These are phyloP conservation scores for Carcharodon carcharias DNA, from an alignment of 2,797 vertebrate species.

Conservation along the genomic window DNA sequence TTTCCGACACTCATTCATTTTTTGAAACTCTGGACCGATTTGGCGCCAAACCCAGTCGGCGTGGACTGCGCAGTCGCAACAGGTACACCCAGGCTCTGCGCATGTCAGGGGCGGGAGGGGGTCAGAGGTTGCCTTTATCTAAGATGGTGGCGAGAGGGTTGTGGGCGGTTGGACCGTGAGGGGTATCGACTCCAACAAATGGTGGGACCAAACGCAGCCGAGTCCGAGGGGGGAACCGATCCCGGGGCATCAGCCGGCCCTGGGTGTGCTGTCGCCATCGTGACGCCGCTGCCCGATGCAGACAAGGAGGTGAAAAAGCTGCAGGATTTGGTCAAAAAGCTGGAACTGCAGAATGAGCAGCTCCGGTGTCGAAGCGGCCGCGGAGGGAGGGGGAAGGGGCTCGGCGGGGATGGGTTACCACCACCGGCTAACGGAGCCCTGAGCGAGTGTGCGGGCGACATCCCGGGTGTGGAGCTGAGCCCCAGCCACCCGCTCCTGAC, in stretches of 20 bases:
- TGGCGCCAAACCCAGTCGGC: neutral
- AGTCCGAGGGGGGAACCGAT: neutral
- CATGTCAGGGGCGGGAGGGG: neutral
- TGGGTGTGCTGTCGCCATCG: no score
- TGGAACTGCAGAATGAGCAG: slow-evolving; percentile 81
- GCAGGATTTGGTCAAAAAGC: slow-evolving; percentile 73
- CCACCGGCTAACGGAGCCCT: slow-evolving; percentile 47
- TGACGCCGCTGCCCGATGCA: neutral
- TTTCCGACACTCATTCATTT: neutral
- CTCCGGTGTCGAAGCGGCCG: slow-evolving; percentile 62
- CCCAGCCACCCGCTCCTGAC: neutral
- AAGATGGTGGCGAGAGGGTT: neutral
- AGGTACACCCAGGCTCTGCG: neutral
- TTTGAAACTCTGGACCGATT: neutral
- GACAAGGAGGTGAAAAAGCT: slow-evolving; percentile 74
- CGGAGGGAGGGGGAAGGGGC: slow-evolving; percentile 49
- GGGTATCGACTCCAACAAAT: neutral
- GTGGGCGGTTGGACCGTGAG: neutral
- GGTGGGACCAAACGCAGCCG: slow-evolving; percentile 1
- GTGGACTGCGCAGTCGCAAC: neutral
- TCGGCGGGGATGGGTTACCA: slow-evolving; percentile 39
- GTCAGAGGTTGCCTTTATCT: slow-evolving; percentile 13
- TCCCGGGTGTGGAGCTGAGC: neutral
- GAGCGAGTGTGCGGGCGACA: neutral
- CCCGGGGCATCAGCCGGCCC: neutral